Conservation (phyloP, 2,888 invertebrate species). For the Drosophila siamana region DNA sequence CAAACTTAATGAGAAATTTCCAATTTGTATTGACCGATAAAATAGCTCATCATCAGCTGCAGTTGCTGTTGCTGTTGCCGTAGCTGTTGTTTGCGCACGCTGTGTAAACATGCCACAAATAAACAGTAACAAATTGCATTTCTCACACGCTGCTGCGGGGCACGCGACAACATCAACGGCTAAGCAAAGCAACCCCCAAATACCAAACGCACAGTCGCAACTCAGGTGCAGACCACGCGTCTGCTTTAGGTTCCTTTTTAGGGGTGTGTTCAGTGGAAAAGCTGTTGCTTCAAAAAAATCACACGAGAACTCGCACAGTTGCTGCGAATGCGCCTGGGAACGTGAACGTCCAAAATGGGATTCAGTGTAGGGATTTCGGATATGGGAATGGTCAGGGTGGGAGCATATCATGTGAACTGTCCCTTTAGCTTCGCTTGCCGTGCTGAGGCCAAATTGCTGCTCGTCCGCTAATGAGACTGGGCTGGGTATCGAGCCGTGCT, state of each 20-base stretch:
- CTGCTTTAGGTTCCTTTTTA: constrained; percentile 4
- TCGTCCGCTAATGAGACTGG: constrained; percentile 56
- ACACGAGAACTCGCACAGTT: constrained; percentile 82
- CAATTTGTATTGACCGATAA: constrained; percentile 37
- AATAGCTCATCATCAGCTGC: constrained; percentile 12
- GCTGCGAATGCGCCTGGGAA: constrained; percentile 57
- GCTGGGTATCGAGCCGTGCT: constrained; percentile 32
- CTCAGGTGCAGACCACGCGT: constrained; percentile 47
- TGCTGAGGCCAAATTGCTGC: constrained; percentile 44
- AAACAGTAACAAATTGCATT: constrained; percentile 70
- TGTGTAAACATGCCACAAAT: constrained; percentile 60
- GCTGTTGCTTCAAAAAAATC: constrained; percentile 77
- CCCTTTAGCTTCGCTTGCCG: neutral
- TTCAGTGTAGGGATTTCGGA: constrained; percentile 5
- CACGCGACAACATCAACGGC: constrained; percentile 47
- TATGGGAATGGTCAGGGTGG: constrained; percentile 19
- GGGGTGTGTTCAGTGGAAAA: constrained; percentile 54
- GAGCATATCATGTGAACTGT: constrained; percentile 52
- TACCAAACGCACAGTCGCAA: constrained; percentile 21
- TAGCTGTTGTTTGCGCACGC: constrained; percentile 10
- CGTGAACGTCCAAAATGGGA: constrained; percentile 8
- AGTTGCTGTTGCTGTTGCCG: constrained; percentile 15
- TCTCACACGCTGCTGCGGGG: constrained; percentile 55
- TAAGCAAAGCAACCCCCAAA: constrained; percentile 43
- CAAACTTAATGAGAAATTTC: constrained; percentile 47